phyloP scores from a whole-genome alignment of 1,140 invertebrate species.

The Aphis craccivora region DNA sequence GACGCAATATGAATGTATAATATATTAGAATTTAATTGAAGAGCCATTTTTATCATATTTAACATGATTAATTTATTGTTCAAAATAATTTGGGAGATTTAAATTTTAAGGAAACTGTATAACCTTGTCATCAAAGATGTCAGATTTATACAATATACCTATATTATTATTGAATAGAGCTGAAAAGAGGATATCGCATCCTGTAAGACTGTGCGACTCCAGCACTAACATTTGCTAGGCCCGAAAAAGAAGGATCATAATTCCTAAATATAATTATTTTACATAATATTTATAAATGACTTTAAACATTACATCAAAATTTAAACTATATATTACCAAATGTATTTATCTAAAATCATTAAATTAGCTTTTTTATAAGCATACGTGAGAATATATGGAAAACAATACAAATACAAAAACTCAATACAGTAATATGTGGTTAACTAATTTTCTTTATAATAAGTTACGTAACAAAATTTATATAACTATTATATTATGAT shows the following conservation, averaged over 20 bases:
- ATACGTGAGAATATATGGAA: neutral
- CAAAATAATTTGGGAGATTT: too few species aligned
- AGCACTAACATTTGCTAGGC: neutral
- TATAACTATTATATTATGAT: neutral
- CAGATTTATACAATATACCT: neutral
- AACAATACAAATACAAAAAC: too few species aligned
- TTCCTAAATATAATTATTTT: neutral
- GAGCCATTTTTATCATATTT: too few species aligned
- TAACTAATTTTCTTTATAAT: neutral
- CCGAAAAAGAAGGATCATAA: neutral
- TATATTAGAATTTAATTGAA: too few species aligned
- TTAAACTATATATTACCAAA: neutral
- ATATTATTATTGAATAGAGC: neutral
- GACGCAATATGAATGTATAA: too few species aligned
- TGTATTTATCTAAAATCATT: neutral
- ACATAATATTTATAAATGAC: neutral
- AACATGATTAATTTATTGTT: too few species aligned
- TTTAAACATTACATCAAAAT: neutral
- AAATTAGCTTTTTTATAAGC: neutral
- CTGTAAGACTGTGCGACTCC: too few species aligned
- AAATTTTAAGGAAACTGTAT: too few species aligned
- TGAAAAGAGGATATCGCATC: neutral
- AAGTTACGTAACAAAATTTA: neutral
- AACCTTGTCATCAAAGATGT: neutral
- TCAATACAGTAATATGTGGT: constrained; percentile 2